Conservation (phyloP, 2,797 vertebrate genomes). For the Poecilia picta region DNA sequence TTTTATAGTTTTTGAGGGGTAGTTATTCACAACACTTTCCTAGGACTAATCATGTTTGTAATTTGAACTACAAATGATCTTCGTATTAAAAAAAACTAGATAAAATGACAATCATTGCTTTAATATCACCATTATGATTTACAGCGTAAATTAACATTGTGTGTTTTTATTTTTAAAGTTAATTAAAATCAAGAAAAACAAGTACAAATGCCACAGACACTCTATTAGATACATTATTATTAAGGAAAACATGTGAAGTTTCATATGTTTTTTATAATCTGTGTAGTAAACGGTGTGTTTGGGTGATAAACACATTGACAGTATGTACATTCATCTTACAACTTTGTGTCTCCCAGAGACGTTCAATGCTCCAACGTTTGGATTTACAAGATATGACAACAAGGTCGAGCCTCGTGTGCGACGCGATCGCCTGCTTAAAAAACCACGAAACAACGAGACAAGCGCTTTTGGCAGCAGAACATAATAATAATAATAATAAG, state of each 20-base stretch:
- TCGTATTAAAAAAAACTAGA: neutral
- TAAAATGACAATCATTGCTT: constrained; percentile 56
- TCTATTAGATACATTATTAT: constrained; percentile 65
- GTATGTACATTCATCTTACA: constrained; percentile 78
- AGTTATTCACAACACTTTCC: neutral
- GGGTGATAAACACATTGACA: constrained; percentile 54
- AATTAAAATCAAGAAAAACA: constrained; percentile 78
- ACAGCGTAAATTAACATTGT: constrained; percentile 65
- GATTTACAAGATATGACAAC: constrained; percentile 39
- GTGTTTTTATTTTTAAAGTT: constrained; percentile 58
- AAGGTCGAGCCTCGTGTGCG: constrained; percentile 55
- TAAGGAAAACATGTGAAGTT: constrained; percentile 62
- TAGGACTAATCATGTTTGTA: neutral
- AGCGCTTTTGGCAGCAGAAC: constrained; percentile 66
- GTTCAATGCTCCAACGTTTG: constrained; percentile 58
- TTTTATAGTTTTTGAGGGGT: neutral
- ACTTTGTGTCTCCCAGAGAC: constrained; percentile 63
- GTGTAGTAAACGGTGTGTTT: constrained; percentile 45
- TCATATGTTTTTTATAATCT: constrained; percentile 49
- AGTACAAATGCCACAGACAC: constrained; percentile 80
- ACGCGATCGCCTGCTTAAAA: constrained; percentile 30
- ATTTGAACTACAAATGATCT: neutral
- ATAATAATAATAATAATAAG: constrained; percentile 74
- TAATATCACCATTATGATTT: constrained; percentile 69
- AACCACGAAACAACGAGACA: constrained; percentile 30